Base-by-base conservation (phyloP, 2,797 vertebrate species). In the Sandelia bainsii region DNA sequence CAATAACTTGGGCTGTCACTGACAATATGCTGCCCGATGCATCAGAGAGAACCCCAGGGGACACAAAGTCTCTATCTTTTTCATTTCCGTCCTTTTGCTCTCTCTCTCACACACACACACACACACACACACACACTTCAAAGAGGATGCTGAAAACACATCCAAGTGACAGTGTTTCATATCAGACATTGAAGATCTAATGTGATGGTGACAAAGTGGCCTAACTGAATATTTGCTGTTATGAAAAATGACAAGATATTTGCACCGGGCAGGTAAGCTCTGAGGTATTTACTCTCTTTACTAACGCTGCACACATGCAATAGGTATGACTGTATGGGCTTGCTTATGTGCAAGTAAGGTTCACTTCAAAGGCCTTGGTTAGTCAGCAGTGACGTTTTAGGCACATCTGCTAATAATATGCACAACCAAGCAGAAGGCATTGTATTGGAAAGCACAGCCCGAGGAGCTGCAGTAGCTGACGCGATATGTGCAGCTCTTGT, bases 1-100 rank as follows among this genome's bases (percentile, higher is more conserved):
- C 89, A 85, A 87, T 90, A 89, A 89, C 84, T 89, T 63, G 57
- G 67, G 65, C 81, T 85, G 90, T 89, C 87, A 67, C 52, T 79
- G 88, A 87, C 81, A 81, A 90, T 88, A 81, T 65, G 64, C 48
- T 23, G 22, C 64, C 69, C 56, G 76, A 90, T 88, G 84, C 80
- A 89, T 90, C 88, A 89, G 48, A 64, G 44, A 77, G 44, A 80
- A 79, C 66, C 74, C 48, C 65, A 37, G 37, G 78, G 71, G 81
- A 75, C 63, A 51, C 52, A 58, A 58, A 76, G 50, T 65, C 64
- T 77, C 59, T 68, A 50, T 17, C 1, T 57, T 22, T 32, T 58
- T 56, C 22, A 25, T 4, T 14, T 39, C 1, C 25, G 19, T 48
- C 13, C 13, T 42, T 8, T 6, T 12, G 17, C 23, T 23, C 22